Conservation (phyloP, 1,140 invertebrate species). For the Subanguina moxae region DNA sequence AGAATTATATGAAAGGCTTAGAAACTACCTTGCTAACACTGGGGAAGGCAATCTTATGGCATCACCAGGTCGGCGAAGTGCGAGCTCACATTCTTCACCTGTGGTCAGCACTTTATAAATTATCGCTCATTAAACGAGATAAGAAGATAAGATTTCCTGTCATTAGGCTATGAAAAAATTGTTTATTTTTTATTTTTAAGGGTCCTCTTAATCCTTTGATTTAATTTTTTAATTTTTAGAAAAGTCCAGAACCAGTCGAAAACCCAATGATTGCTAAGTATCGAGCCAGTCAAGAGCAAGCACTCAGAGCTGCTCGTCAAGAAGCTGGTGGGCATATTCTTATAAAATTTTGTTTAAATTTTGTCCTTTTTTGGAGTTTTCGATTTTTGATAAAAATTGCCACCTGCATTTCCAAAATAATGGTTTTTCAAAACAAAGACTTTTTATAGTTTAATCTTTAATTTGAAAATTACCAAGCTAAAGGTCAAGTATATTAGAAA, state of each 20-base stretch:
- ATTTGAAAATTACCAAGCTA: too few species aligned
- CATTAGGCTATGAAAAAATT: too few species aligned
- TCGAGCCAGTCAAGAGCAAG: conserved; percentile 6
- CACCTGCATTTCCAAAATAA: too few species aligned
- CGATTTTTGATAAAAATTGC: too few species aligned
- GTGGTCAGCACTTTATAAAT: conserved; percentile 2
- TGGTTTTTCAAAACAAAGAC: too few species aligned
- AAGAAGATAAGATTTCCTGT: neutral
- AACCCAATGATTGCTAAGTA: conserved; percentile 10
- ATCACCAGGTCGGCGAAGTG: neutral
- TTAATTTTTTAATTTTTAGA: neutral
- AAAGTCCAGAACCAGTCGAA: conserved; percentile 6
- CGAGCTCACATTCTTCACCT: conserved; percentile 8
- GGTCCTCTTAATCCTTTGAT: too few species aligned
- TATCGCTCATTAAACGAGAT: conserved; percentile 6
- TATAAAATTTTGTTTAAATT: conserved; percentile 3
- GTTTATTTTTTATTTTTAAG: too few species aligned
- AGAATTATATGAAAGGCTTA: conserved; percentile 23
- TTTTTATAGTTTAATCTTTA: too few species aligned
- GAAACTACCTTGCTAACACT: conserved; percentile 23
- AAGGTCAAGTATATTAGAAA: too few species aligned
- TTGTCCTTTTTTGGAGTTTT: neutral
- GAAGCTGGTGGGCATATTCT: neutral
- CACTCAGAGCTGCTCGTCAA: conserved; percentile 2
- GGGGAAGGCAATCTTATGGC: neutral